Evolutionary conservation across 2,113 vertebrate species (phyloP), one percentile per base, ranked within the genome.

Genomic region (Siniperca knerii): DNA sequence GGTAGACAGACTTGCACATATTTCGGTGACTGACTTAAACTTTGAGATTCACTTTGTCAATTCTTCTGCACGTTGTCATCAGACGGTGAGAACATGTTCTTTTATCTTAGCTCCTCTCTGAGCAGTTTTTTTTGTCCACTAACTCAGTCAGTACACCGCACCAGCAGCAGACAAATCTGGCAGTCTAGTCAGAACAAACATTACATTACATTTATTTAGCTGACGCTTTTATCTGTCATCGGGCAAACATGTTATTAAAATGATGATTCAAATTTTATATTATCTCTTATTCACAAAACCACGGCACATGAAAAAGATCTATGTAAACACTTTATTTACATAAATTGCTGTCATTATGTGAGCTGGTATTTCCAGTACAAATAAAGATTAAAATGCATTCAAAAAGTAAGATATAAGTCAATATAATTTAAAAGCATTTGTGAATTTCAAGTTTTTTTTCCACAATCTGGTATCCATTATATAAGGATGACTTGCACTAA

Each of bases 31-130:
- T 65, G 29, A 37, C 29, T 79, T 74, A 60, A 52, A 64, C 75
- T 65, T 74, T 68, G 15, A 73, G 57, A 87, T 83, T 75, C 8
- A 65, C 40, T 83, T 68, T 82, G 69, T 82, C 77, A 78, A 37
- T 75, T 77, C 20, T 55, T 84, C 33, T 18, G 69, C 77, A 61
- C 29, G 2, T 78, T 82, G 71, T 70, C 57, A 77, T 71, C 73
- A 73, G 35, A 70, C 5, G 4, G 66, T 58, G 48, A 50, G 25
- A 84, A 35, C 57, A n/a, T 54, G 16, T 62, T 72, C 61, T 86
- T 85, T 86, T 54, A 81, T 78, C 79, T 75, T 18, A 48, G 55
- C 52, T 79, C 65, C 42, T 61, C 48, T 37, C 54, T 75, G 23
- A 71, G 64, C 42, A 23, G 42, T 73, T 23, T 10, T 82, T 76